Base-by-base conservation (phyloP, 2,888 invertebrate species). In the Amblyjoppa fuscipennis region DNA sequence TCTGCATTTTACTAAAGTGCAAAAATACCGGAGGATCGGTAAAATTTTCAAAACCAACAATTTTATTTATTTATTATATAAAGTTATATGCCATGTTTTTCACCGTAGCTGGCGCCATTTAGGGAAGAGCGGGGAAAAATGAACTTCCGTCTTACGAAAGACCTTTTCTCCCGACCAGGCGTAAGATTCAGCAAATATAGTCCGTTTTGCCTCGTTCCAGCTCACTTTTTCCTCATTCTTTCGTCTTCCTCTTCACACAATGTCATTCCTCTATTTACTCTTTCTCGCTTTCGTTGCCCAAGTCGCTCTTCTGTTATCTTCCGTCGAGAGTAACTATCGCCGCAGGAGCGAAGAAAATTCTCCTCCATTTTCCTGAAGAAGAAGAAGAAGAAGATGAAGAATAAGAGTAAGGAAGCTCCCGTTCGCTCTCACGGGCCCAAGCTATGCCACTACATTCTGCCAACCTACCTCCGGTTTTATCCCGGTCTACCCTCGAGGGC, bases 401-500 rank as follows among this genome's bases (percentile, higher is more conserved):
- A 53, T 6, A 6, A 53, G 53, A 6, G 28, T 49, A 68, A 56
- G 51, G 38, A 28, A 66, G 45, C 70, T 66, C 49, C 66, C 61
- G 79, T 71, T 79, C 79, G 31, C 53, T 59, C 38, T 13, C 1
- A 45, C 41, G n/a, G 51, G 75, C 68, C 73, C 34, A 45, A 75
- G n/a, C 70, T 75, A 76, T 80, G 74, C 53, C 45, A 68, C 73
- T 74, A 51, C 41, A 73, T 77, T 80, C 76, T 61, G 77, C 51
- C 79, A 38, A 81, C 49, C 31, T 53, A 81, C 75, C 75, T 59
- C 59, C 68, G 68, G 68, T 84, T 86, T 84, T 84, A 81, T 81
- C 76, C 76, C 78, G 53, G 75, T 70, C 83, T 81, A 68, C 76
- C 77, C 82, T 77, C 80, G 80, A 86, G 83, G 81, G 82, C 66